phyloP scores from a whole-genome alignment of 2,113 vertebrate species.

The Alosa alosa region DNA sequence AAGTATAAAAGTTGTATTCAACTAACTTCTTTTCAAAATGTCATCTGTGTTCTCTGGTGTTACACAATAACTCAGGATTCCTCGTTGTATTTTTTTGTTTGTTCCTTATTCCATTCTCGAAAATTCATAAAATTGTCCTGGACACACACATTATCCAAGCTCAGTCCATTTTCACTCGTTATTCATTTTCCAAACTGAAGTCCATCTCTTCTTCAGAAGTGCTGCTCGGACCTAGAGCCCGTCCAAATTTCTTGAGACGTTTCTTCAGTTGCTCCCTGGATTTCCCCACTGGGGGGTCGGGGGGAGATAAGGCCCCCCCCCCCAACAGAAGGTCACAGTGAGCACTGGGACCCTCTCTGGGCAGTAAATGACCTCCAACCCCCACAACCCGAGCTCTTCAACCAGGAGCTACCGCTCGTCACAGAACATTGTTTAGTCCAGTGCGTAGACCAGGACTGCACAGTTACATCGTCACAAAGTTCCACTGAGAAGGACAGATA shows the following conservation, averaged over 20 bases:
- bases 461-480: slow-evolving; percentile 1
- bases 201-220: slow-evolving; percentile 52
- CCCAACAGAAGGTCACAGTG: slow-evolving; percentile 22
- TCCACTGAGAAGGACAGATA: slow-evolving; percentile 25
- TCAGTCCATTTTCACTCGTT: slow-evolving; percentile 25
- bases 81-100: slow-evolving; percentile 28
- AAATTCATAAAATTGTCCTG: slow-evolving; percentile 53
- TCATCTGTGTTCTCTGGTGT: slow-evolving; percentile 24
- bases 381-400: not conserved
- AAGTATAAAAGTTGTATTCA: slow-evolving; percentile 58
- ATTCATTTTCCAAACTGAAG: slow-evolving; percentile 37
- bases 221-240: slow-evolving; percentile 45
- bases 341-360: slow-evolving; percentile 16
- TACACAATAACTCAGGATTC: slow-evolving; percentile 19
- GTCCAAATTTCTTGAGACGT: not conserved
- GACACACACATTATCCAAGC: slow-evolving; percentile 39
- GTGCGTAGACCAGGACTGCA: not conserved
- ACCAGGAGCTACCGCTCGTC: not conserved
- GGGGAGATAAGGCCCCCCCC: not conserved
- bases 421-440: not conserved
- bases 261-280: slow-evolving; percentile 13
- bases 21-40: slow-evolving; percentile 36
- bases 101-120: slow-evolving; percentile 34
- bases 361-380: not conserved
- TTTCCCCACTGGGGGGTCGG: slow-evolving; percentile 22